A percentile compares a stretch with the other conserved stretches of the same genome.
phyloP scores from a whole-genome alignment of 2,113 vertebrate species.

The Stictonetta naevosa region DNA sequence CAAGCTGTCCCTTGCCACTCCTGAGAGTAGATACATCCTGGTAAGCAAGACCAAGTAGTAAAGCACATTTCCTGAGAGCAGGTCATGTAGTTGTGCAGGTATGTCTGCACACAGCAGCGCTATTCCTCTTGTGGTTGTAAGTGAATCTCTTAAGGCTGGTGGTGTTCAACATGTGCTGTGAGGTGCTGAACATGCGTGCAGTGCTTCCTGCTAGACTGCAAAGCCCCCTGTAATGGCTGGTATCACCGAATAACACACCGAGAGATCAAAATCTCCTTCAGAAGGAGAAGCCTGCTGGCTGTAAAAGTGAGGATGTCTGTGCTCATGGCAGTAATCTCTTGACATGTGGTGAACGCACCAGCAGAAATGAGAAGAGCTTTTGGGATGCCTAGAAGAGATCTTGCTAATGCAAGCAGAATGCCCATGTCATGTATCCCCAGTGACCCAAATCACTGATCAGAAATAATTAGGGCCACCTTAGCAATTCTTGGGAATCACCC shows the following conservation, averaged over 20 bases:
- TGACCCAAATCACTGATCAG: accelerated
- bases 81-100: not conserved
- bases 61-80: not conserved
- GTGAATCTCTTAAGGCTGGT: not conserved
- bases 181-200: not conserved
- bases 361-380: not conserved
- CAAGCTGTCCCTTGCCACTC: not conserved
- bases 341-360: accelerated
- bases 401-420: not conserved
- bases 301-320: accelerated
- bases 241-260: not conserved
- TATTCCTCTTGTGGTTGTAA: not conserved
- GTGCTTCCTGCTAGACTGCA: not conserved
- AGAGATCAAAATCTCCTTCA: not conserved
- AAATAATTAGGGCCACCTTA: too few relatives aligned
- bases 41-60: not conserved
- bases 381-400: not conserved
- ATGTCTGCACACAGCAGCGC: not conserved
- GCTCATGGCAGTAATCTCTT: not conserved
- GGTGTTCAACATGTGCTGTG: accelerated
- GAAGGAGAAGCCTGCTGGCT: not conserved
- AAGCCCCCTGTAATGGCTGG: not conserved
- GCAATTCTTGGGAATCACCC: too few relatives aligned
- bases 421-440: accelerated
- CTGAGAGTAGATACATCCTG: accelerated